Conservation (phyloP, 1,140 invertebrate genomes). For the Apocrypta bakeri region DNA sequence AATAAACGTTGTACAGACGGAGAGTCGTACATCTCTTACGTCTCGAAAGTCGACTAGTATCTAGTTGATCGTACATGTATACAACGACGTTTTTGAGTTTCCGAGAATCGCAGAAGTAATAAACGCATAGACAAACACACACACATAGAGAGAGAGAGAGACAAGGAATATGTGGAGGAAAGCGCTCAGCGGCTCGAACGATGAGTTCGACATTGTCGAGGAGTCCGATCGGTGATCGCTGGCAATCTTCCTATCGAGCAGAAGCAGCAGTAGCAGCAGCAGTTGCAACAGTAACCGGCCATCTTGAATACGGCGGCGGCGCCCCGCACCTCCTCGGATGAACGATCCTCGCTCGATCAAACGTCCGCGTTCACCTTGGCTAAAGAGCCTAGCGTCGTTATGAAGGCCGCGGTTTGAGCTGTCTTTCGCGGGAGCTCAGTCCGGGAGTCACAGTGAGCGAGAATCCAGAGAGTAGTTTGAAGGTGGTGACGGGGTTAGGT, state of each 20-base stretch:
- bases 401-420: not conserved
- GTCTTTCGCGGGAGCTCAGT: not conserved
- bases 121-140: not conserved
- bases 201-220: conserved; percentile 6
- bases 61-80: too few species aligned
- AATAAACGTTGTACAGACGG: not conserved
- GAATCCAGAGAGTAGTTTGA: not conserved
- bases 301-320: conserved; percentile 26
- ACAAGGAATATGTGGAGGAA: not conserved
- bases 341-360: not conserved
- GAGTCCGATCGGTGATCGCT: not conserved
- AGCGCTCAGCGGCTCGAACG: not conserved
- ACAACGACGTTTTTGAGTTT: too few species aligned
- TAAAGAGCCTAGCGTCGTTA: not conserved
- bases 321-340: not conserved
- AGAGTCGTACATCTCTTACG: too few species aligned
- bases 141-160: too few species aligned
- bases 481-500: not conserved
- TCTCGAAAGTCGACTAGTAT: too few species aligned
- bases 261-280: not conserved
- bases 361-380: not conserved
- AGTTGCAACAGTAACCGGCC: not conserved
- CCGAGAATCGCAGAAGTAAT: not conserved
- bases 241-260: not conserved
- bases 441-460: too few species aligned